phyloP scores from a whole-genome alignment of 2,113 vertebrate genomes.

The Excalfactoria chinensis region DNA sequence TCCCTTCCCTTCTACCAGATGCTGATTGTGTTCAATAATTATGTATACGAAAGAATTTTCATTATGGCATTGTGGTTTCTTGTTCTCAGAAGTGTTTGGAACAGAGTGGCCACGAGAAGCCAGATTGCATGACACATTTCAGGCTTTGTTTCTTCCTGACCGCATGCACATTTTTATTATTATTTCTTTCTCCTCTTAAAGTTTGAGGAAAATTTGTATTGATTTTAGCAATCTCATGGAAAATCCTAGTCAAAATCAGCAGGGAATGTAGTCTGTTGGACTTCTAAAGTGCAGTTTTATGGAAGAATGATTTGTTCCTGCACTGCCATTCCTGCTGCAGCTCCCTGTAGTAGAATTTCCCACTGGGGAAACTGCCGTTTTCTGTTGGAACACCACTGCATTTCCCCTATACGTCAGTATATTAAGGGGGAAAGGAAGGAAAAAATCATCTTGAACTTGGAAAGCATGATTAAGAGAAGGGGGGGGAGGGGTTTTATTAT shows the following conservation, averaged over 20 bases:
- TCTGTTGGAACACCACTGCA: not conserved
- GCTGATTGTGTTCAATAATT: conserved; percentile 51
- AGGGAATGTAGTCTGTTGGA: not conserved
- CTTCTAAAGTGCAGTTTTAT: not conserved
- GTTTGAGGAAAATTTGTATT: not conserved
- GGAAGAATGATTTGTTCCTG: not conserved
- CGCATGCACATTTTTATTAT: not conserved
- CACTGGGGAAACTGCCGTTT: not conserved
- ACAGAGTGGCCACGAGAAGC: not conserved
- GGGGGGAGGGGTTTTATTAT: not conserved
- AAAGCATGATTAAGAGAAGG: not conserved
- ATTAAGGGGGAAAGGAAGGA: not conserved
- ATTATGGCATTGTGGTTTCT: conserved; percentile 54
- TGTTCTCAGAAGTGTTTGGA: conserved; percentile 65
- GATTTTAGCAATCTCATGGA: not conserved
- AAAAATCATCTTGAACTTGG: not conserved
- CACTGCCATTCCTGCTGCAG: not conserved
- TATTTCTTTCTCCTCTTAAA: not conserved
- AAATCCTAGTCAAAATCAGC: not conserved
- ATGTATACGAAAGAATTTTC: conserved; percentile 33
- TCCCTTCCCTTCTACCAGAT: conserved; percentile 23
- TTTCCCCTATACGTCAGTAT: not conserved
- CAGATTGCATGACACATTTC: conserved; percentile 39
- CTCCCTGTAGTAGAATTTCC: not conserved
- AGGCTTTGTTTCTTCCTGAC: conserved; percentile 48